A percentile compares a stretch with the other conserved stretches of the same genome.
Evolutionary conservation across 2,113 vertebrate species (phyloP).

Genomic region (Zootoca vivipara): DNA sequence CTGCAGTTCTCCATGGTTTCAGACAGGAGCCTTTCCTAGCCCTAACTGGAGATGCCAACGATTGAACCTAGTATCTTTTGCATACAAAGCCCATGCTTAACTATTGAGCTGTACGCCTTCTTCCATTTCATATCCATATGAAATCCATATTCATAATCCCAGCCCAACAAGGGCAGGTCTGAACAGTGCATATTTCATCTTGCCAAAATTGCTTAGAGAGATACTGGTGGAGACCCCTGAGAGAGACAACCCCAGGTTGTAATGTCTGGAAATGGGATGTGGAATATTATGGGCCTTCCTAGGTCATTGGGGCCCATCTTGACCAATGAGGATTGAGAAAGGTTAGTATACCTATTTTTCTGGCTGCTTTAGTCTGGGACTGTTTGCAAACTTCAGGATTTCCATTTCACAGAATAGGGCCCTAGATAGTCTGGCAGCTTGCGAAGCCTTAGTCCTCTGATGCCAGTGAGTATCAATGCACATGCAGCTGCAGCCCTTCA

Average conservation of each 20-base stretch:
- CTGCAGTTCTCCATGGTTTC: not conserved
- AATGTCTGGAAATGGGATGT: conserved; percentile 71
- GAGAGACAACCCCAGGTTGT: conserved; percentile 74
- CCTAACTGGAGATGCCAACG: not conserved
- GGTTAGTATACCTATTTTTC: conserved; percentile 70
- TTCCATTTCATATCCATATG: not conserved
- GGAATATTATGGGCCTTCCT: conserved; percentile 72
- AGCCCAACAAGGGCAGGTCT: too few relatives aligned
- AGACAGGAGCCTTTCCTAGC: not conserved
- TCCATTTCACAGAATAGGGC: conserved; percentile 77
- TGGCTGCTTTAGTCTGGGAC: conserved; percentile 73
- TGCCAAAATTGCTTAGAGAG: conserved; percentile 71
- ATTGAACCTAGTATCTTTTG: not conserved
- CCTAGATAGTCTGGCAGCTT: conserved; percentile 74
- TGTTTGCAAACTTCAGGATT: conserved; percentile 77
- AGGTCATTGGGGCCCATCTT: conserved; percentile 73
- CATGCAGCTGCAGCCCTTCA: conserved; percentile 69
- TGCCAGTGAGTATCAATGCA: conserved; percentile 58
- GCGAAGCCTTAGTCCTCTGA: conserved; percentile 71
- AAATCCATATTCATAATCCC: not conserved
- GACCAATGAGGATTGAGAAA: conserved; percentile 72
- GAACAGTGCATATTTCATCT: conserved; percentile 60
- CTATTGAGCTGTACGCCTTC: not conserved
- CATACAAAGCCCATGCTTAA: not conserved
- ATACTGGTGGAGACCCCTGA: conserved; percentile 72